Percentiles rank a stretch among this genome's conserved stretches.
Conservation (phyloP, 2,888 invertebrate species). For the Osmoderma eremita region DNA sequence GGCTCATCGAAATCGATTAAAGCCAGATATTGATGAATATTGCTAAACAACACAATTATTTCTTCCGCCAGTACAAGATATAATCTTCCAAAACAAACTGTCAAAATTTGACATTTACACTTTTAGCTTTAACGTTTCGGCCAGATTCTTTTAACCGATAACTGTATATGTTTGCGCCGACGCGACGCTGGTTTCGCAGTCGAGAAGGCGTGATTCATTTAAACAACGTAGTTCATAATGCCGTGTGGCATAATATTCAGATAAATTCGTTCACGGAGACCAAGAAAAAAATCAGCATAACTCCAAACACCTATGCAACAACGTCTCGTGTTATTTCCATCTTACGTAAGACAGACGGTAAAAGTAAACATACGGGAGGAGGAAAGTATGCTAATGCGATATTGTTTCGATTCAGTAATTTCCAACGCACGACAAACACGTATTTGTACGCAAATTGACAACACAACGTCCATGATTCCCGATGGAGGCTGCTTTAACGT, state of each 20-base stretch:
- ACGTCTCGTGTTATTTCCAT: not conserved
- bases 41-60: too few species aligned
- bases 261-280: constrained; percentile 1
- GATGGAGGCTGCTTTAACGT: too few species aligned
- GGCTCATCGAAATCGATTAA: too few species aligned
- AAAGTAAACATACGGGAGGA: constrained; percentile 6
- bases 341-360: constrained; percentile 7
- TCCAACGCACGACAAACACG: not conserved
- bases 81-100: too few species aligned
- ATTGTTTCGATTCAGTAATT: constrained; percentile 26
- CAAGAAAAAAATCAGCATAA: constrained; percentile 4
- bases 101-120: too few species aligned
- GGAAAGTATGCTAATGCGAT: constrained; percentile 20
- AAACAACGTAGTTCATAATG: not conserved
- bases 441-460: not conserved
- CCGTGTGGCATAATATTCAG: constrained; percentile 10
- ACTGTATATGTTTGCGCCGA: too few species aligned
- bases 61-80: too few species aligned
- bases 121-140: too few species aligned
- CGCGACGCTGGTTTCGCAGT: not conserved
- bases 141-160: too few species aligned
- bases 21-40: too few species aligned
- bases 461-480: too few species aligned
- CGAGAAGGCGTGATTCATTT: constrained; percentile 17
- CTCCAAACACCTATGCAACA: constrained; percentile 3